These are phyloP conservation scores for Penaeus indicus DNA, from an alignment of 1,140 invertebrate species.

Conservation along the genomic window DNA sequence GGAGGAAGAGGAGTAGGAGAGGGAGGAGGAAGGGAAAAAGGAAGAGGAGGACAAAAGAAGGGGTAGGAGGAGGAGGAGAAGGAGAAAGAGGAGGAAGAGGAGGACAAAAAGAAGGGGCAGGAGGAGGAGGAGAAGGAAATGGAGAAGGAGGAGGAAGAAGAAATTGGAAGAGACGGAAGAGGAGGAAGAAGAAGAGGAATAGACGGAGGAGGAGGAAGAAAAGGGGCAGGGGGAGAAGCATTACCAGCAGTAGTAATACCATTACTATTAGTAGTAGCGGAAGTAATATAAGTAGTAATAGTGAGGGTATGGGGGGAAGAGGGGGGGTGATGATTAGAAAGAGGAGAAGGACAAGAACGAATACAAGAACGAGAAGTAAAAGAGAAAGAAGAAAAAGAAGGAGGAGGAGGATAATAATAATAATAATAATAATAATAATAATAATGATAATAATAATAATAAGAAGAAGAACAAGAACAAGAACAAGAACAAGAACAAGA, in stretches of 20 bases:
- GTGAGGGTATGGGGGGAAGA: no score
- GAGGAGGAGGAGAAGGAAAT: not conserved
- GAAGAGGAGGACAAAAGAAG: not conserved
- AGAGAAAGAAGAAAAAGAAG: no score
- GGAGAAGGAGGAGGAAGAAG: not conserved
- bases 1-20: not conserved
- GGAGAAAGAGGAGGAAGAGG: not conserved
- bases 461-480: not conserved
- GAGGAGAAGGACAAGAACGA: no score
- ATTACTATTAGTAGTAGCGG: not conserved
- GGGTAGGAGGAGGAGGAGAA: not conserved
- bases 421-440: no score
- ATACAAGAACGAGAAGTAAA: no score
- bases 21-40: not conserved
- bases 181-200: not conserved
- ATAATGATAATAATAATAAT: no score
- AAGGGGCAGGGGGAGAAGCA: not conserved
- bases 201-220: no score
- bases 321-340: no score
- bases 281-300: no score
- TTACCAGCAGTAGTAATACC: not conserved
- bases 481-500: no score
- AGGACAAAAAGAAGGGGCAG: not conserved
- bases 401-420: no score
- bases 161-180: not conserved